Evolutionary conservation across 2,888 invertebrate genomes (phyloP).

Genomic region (Perizoma flavofasciatum): DNA sequence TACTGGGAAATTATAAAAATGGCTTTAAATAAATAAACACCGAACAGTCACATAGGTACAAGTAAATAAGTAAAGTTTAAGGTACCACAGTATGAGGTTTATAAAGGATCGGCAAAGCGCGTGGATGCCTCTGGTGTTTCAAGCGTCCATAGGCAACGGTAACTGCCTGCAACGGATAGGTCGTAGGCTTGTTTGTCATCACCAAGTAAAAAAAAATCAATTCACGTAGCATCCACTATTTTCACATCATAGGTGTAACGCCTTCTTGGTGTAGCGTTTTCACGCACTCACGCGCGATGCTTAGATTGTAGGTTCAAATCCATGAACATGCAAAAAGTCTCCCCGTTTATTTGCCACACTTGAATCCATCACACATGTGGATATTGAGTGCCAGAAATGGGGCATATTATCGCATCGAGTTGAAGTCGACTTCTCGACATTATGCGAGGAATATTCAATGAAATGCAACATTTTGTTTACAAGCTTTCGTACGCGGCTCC

Average conservation of each 20-base stretch:
- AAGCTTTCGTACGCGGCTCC: neutral
- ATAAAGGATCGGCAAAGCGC: too few relatives aligned
- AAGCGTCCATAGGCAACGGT: too few relatives aligned
- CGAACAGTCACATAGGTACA: too few relatives aligned
- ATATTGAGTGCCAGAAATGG: slow-evolving; percentile 71
- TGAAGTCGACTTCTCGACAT: slow-evolving; percentile 64
- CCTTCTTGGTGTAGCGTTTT: slow-evolving; percentile 41
- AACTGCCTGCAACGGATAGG: too few relatives aligned
- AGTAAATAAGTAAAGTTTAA: too few relatives aligned
- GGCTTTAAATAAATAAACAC: too few relatives aligned
- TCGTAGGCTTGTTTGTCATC: too few relatives aligned
- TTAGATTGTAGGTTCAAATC: slow-evolving; percentile 60
- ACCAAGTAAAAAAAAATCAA: too few relatives aligned
- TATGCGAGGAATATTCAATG: slow-evolving; percentile 59
- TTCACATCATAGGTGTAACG: slow-evolving; percentile 6
- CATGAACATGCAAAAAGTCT: slow-evolving; percentile 22
- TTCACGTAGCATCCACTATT: slow-evolving; percentile 21
- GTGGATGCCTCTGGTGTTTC: too few relatives aligned
- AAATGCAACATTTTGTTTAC: slow-evolving; percentile 58
- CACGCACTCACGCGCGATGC: neutral
- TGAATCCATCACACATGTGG: slow-evolving; percentile 72
- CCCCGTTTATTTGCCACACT: slow-evolving; percentile 81
- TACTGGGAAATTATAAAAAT: too few relatives aligned
- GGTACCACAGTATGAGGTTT: too few relatives aligned
- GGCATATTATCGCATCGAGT: slow-evolving; percentile 62